Base-by-base conservation (phyloP, 2,888 invertebrate species). In the Acanthosepion pharaonis region DNA sequence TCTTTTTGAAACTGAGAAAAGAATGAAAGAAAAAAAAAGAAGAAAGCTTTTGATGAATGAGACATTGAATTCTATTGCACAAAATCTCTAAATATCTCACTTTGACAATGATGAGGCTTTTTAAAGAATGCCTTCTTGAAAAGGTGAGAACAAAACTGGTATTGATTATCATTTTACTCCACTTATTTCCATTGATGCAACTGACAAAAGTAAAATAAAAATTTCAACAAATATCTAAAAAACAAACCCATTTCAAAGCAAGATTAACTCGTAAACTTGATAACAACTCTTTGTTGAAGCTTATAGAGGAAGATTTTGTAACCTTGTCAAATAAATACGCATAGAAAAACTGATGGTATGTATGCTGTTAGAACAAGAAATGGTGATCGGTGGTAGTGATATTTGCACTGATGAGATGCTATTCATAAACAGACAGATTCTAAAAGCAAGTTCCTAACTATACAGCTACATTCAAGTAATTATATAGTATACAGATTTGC, bases 51-150 rank as follows among this genome's bases (percentile, higher is more conserved):
- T 78, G 78, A 78, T 78, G n/a, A 78, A 78, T 78, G 78, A 78
- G 33, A 78, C 33, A 33, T 11, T 78, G 78, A 33, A 78, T 78
- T 33, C 78, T 78, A 78, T 78, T 78, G 78, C 78, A n/a, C n/a
- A n/a, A 78, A 78, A 78, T 78, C 78, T 78, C 78, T n/a, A 78
- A 78, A 78, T 78, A 78, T 78, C 78, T 78, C 78, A 78, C 78
- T n/a, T 78, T 33, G 78, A 78, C n/a, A 78, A 78, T n/a, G 78
- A 33, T 78, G n/a, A 33, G n/a, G 18, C 78, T n/a, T 78, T n/a
- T n/a, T 15, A 78, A 78, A 78, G n/a, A 78, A 78, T 18, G n/a
- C 11, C n/a, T 78, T 78, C n/a, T n/a, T 78, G n/a, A 78, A 78
- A 33, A 78, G 78, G 78, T 15, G 78, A 78, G 78, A 78, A 78